phyloP scores from a whole-genome alignment of 2,888 invertebrate genomes.

The Anthophora plumipes region DNA sequence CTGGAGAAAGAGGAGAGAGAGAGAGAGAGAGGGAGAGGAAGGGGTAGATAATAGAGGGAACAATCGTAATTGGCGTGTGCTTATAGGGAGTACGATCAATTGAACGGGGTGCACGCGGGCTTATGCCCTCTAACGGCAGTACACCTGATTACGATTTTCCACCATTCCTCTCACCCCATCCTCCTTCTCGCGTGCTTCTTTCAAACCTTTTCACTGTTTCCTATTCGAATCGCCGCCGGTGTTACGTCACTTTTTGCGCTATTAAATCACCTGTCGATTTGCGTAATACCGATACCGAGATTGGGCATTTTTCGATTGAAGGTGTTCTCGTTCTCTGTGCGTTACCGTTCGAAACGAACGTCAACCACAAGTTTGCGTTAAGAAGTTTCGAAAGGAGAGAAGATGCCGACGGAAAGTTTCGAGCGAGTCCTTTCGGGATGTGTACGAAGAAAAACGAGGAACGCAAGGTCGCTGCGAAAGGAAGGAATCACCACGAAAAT shows the following conservation, averaged over 20 bases:
- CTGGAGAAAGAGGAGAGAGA: conserved; percentile 14
- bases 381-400: conserved; percentile 37
- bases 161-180: not conserved
- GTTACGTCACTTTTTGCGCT: not conserved
- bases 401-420: not conserved
- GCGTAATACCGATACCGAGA: not conserved
- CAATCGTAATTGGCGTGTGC: conserved; percentile 66
- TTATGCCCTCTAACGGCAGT: conserved; percentile 29
- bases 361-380: too few species aligned
- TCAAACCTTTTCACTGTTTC: fast-evolving
- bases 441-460: too few species aligned
- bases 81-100: conserved; percentile 64
- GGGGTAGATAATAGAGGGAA: conserved; percentile 46
- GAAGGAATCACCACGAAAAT: too few species aligned
- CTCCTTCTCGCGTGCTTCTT: not conserved
- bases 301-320: not conserved
- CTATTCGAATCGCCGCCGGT: not conserved
- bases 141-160: conserved; percentile 36
- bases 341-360: not conserved
- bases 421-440: too few species aligned
- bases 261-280: too few species aligned
- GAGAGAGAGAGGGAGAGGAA: not conserved
- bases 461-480: too few species aligned
- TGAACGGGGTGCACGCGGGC: conserved; percentile 53
- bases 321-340: too few species aligned